These are phyloP conservation scores for Platichthys stellatus DNA, from an alignment of 2,113 vertebrate species.

Conservation along the genomic window DNA sequence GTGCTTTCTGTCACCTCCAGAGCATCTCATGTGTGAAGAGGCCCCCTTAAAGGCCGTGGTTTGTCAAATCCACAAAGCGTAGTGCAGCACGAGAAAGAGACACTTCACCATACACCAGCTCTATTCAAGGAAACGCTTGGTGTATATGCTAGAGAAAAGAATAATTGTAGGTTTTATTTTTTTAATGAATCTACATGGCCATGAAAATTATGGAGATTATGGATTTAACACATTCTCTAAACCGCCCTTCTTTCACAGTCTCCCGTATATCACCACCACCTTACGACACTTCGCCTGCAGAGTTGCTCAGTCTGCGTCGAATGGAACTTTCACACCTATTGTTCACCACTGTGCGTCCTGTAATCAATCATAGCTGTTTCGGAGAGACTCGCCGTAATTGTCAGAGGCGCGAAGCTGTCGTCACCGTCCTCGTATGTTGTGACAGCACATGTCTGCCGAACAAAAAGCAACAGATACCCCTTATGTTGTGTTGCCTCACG, in stretches of 20 bases:
- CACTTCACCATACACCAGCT: background rate
- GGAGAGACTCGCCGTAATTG: conserved; percentile 50
- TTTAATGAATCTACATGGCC: no score
- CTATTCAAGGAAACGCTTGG: background rate
- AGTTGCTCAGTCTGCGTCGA: conserved; percentile 34
- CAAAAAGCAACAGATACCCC: conserved; percentile 63
- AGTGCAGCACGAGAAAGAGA: background rate
- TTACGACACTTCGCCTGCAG: conserved; percentile 36
- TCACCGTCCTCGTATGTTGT: conserved; percentile 65
- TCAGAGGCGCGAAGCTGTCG: conserved; percentile 65
- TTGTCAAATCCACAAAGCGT: background rate
- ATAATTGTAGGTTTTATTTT: background rate
- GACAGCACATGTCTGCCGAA: conserved; percentile 68
- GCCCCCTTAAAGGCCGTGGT: background rate
- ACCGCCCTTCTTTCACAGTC: conserved; percentile 4
- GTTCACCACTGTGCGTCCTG: conserved; percentile 52
- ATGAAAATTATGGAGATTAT: no score
- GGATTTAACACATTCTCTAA: background rate
- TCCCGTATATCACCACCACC: conserved; percentile 23
- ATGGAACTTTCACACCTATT: conserved; percentile 61
- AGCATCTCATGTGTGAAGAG: conserved; percentile 31
- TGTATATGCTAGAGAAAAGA: background rate
- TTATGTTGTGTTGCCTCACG: conserved; percentile 68
- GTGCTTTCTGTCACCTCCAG: conserved; percentile 39
- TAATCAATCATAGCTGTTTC: conserved; percentile 74